Base-by-base conservation (phyloP, 2,113 vertebrate species). In the Aldabrachelys gigantea region DNA sequence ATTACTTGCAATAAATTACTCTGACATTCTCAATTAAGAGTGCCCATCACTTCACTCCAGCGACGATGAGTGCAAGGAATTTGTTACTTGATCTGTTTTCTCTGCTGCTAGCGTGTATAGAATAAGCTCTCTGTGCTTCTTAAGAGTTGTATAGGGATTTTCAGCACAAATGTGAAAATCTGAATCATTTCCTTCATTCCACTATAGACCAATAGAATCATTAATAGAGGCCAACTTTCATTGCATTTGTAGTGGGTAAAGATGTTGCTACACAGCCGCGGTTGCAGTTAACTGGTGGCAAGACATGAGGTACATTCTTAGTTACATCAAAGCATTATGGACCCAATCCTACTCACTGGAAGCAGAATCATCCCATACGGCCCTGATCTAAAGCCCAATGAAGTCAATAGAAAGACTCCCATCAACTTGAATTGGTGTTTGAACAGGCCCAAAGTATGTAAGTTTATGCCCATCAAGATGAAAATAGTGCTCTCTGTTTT, bases 11-110 rank as follows among this genome's bases (percentile, higher is more conserved):
- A 87, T 95, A 92, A 97, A 95, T 96, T 91, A 96, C 97, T 95
- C 96, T 96, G 97, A 97, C 97, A 97, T 91, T 92, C 92, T 89
- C 87, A 95, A 95, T 96, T 97, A 97, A 90, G 79, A 62, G 11
- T 8, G 97, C 88, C 97, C 8, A 1, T 97, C 94, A 91, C 94
- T 87, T 82, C 88, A 12, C 75, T 10, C 11, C 21, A 24, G 89
- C 54, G 2, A 96, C 13, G 35, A 57, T 75, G 95, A 94, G 93
- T 29, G 85, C 0, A 0, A 96, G 95, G 96, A 97, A 96, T 87
- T 86, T 76, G 92, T 84, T 69, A 89, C 87, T 87, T 92, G 91
- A 94, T 92, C 85, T 94, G 81, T 87, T 92, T 97, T 95, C 91
- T 91, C 89, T 91, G 94, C 57, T 87, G 52, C 17, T 80, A 83